phyloP scores from a whole-genome alignment of 1,140 invertebrate genomes.

The Piezodorus guildinii region DNA sequence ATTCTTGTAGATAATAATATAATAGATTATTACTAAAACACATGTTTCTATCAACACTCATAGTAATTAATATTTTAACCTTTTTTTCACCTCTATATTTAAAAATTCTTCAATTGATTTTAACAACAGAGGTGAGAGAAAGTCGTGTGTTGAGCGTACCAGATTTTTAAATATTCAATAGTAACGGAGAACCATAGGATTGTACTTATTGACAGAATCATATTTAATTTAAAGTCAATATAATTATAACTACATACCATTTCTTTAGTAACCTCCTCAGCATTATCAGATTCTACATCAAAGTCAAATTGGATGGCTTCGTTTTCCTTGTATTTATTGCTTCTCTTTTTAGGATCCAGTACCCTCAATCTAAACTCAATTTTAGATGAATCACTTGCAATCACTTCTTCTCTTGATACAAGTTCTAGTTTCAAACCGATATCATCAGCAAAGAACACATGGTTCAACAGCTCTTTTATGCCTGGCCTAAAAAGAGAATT shows the following conservation, averaged over 20 bases:
- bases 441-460: constrained; percentile 96
- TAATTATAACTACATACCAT: constrained; percentile 50
- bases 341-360: constrained; percentile 92
- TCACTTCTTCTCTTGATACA: constrained; percentile 55
- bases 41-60: too few relatives aligned
- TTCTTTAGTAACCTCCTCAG: constrained; percentile 89
- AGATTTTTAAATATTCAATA: too few relatives aligned
- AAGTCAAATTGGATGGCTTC: constrained; percentile 99
- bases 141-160: too few relatives aligned
- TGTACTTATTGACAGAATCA: too few relatives aligned
- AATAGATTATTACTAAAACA: too few relatives aligned
- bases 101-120: too few relatives aligned
- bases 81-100: too few relatives aligned
- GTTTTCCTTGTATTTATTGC: constrained; percentile 94
- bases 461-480: constrained; percentile 87
- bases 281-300: constrained; percentile 83
- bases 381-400: constrained; percentile 34
- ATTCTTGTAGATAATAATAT: too few relatives aligned
- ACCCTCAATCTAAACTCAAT: constrained; percentile 87
- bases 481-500: constrained; percentile 50
- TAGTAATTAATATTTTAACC: too few relatives aligned
- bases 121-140: too few relatives aligned
- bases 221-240: neutral
- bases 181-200: too few relatives aligned
- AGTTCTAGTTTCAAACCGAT: constrained; percentile 89